Base-by-base conservation (phyloP, 2,888 invertebrate species). In the Megaustenia siamemsis region DNA sequence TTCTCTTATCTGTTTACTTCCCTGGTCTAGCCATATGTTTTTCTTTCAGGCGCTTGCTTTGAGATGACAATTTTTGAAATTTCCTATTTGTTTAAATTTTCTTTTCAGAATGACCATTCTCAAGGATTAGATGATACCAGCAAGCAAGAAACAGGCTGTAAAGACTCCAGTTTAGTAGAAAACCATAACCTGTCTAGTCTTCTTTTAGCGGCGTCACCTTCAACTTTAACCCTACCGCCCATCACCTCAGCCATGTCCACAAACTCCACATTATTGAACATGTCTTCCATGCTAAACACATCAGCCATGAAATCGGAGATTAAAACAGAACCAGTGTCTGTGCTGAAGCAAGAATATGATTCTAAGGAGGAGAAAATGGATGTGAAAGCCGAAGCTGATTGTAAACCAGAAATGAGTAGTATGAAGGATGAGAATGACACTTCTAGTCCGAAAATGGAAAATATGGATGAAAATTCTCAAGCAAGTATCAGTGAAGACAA, bases 281-380 rank as follows among this genome's bases (percentile, higher is more conserved):
- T 88, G 73, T 88, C 87, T 73, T 87, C 89, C 73, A 85, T 88
- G 90, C 84, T 93, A 89, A 80, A 93, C 92, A 82, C 94, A 92
- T 90, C 95, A 89, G 91, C 93, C 85, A 45, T 73, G 49, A 88
- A 90, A 12, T 88, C 87, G 15, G 85, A 87, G 73, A 87, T 90
- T 78, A 84, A 85, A 60, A 81, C 76, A 15, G 85, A 86, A 18
- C 75, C 87, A 24, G 40, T 66, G 10, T 28, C 82, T 24, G 80
- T 63, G 69, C 60, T 77, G 15, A 87, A 87, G 63, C 78, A 56
- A 71, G 87, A 87, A 49, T 32, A 49, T 75, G 90, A 90, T 63
- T 87, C 90, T 60, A 92, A 92, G 86, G 86, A 87, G 15, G 90
- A 90, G 63, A 88, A 89, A 77, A 88, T 87, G 45, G 92, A 91